A percentile compares a stretch with the other conserved stretches of the same genome.
phyloP scores from a whole-genome alignment of 2,113 vertebrate genomes.

The Gambusia affinis region DNA sequence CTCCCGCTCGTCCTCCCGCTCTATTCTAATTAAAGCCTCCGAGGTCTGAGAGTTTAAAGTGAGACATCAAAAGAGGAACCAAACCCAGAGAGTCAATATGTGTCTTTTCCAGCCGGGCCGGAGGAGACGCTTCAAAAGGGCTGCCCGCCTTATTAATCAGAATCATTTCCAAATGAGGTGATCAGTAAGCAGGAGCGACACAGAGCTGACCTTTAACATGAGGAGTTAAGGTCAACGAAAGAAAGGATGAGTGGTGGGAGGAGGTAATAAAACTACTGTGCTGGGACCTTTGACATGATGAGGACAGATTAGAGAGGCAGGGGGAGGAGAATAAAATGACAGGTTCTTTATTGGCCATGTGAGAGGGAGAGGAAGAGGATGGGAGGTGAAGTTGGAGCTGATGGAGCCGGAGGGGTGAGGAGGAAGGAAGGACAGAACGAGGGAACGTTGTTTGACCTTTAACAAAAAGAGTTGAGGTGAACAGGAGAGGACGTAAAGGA shows the following conservation, averaged over 20 bases:
- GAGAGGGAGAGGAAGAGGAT: slow-evolving; percentile 7
- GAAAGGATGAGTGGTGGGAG: slow-evolving; percentile 2
- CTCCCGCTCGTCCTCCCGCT: slow-evolving; percentile 29
- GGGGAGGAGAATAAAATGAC: neutral
- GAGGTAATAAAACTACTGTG: slow-evolving; percentile 19
- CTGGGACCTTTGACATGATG: slow-evolving; percentile 20
- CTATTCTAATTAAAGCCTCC: slow-evolving; percentile 54
- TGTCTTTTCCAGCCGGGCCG: slow-evolving; percentile 66
- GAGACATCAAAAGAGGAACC: slow-evolving; percentile 62
- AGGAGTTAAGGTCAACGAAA: slow-evolving; percentile 49
- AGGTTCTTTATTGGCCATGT: slow-evolving; percentile 14
- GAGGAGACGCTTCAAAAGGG: slow-evolving; percentile 62
- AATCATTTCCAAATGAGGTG: slow-evolving; percentile 57
- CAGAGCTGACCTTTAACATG: slow-evolving; percentile 54
- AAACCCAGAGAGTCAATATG: slow-evolving; percentile 65
- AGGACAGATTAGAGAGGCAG: neutral
- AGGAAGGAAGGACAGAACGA: neutral
- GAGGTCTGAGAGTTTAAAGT: slow-evolving; percentile 55
- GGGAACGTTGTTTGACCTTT: slow-evolving; percentile 37
- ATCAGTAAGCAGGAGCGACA: slow-evolving; percentile 32
- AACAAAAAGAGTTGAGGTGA: slow-evolving; percentile 36
- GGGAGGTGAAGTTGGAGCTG: slow-evolving; percentile 8
- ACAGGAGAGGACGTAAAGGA: neutral
- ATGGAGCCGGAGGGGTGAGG: neutral
- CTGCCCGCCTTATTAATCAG: slow-evolving; percentile 46